These are phyloP conservation scores for Maniola hyperantus DNA, from an alignment of 2,888 invertebrate species.

Conservation along the genomic window DNA sequence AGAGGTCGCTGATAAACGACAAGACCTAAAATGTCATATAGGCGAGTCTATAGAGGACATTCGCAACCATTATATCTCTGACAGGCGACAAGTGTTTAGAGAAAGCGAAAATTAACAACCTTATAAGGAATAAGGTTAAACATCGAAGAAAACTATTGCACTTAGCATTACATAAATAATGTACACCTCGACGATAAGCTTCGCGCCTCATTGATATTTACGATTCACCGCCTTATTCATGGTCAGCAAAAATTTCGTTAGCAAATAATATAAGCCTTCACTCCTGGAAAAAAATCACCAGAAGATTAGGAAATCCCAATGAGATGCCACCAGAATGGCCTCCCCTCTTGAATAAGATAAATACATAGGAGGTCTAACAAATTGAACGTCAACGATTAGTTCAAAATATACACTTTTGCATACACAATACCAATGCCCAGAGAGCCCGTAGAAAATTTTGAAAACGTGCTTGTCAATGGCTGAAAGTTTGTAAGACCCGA, in stretches of 20 bases:
- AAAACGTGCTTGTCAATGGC: too few species aligned
- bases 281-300: background rate
- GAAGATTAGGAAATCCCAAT: background rate
- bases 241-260: background rate
- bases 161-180: constrained; percentile 14
- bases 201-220: constrained; percentile 1
- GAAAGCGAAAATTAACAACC: constrained; percentile 60
- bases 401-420: background rate
- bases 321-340: background rate
- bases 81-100: constrained; percentile 50
- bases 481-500: background rate
- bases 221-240: background rate
- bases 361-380: background rate
- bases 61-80: constrained; percentile 47
- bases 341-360: background rate
- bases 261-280: background rate
- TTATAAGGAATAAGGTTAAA: constrained; percentile 22
- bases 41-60: constrained; percentile 45
- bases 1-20: constrained; percentile 53
- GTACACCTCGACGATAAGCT: constrained; percentile 1
- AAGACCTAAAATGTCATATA: constrained; percentile 40
- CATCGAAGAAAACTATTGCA: constrained; percentile 19
- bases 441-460: too few species aligned
- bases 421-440: too few species aligned
- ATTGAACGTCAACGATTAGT: background rate